phyloP scores from a whole-genome alignment of 2,888 invertebrate species.

The Myathropa florea region DNA sequence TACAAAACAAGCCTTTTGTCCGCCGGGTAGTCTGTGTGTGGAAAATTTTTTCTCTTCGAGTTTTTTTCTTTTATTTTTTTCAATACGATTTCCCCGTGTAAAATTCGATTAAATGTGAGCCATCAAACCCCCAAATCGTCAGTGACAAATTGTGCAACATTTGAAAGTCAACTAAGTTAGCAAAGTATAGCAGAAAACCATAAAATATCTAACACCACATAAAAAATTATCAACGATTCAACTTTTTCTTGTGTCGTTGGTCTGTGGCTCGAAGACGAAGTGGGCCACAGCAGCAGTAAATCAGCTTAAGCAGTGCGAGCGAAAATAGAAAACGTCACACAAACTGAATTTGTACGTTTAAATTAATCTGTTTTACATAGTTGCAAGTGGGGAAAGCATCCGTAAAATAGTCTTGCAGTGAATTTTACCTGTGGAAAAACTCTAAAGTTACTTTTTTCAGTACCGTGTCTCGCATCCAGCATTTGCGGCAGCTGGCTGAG shows the following conservation, averaged over 20 bases:
- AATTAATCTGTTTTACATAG: slow-evolving; percentile 39
- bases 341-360: slow-evolving; percentile 37
- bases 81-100: slow-evolving; percentile 57
- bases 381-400: slow-evolving; percentile 18
- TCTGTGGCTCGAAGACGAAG: slow-evolving; percentile 64
- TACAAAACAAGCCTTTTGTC: slow-evolving; percentile 85
- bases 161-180: neutral
- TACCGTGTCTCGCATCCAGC: slow-evolving; percentile 42
- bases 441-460: slow-evolving; percentile 17
- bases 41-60: slow-evolving; percentile 60
- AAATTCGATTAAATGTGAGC: slow-evolving; percentile 48
- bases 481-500: slow-evolving; percentile 62
- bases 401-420: slow-evolving; percentile 15
- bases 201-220: slow-evolving; percentile 11
- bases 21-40: slow-evolving; percentile 80
- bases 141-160: slow-evolving; percentile 53
- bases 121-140: neutral
- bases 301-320: slow-evolving; percentile 58
- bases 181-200: neutral
- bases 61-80: slow-evolving; percentile 63
- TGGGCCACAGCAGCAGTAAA: slow-evolving; percentile 64
- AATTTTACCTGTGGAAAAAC: slow-evolving; percentile 28
- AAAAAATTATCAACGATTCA: slow-evolving; percentile 44
- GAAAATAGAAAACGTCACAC: slow-evolving; percentile 69
- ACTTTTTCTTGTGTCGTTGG: slow-evolving; percentile 46